Base-by-base conservation (phyloP, 2,797 vertebrate species). In the Sebastes hopkinsi region DNA sequence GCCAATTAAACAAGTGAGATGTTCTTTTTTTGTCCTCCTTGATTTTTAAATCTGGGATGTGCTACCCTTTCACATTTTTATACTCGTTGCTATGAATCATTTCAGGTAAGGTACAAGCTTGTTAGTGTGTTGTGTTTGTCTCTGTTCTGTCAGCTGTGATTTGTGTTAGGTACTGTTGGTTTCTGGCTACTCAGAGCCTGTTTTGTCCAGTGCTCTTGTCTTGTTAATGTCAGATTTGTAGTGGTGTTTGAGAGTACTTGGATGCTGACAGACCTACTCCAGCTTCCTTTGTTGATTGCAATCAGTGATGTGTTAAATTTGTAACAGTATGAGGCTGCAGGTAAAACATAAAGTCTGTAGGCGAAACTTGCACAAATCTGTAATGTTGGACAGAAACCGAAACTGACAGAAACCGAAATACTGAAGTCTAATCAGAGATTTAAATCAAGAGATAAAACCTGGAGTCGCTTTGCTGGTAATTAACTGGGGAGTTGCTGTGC, bases 391-490 rank as follows among this genome's bases (percentile, higher is more conserved):
- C 29, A n/a, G 50, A 52, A n/a, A 50, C 46, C 4, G 10, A 54
- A 52, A n/a, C 50, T 20, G 50, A 52, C 8, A 30, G 14, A 75
- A 56, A 55, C 66, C 3, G 16, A 30, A 77, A 59, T 1, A 18
- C 23, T 22, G 30, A 61, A 30, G 54, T 76, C 20, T 76, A 74
- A 84, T 85, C 80, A 61, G 72, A 70, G 54, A 67, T 75, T 69
- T 54, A 7, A n/a, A 80, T 85, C 67, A 75, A 13, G 61, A 82
- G 76, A 80, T 79, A 66, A 83, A 77, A 50, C 22, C 27, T 23
- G 18, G 55, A 30, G 46, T 22, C 22, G 29, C 62, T 68, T 23
- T 34, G 9, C n/a, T 20, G 62, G 60, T 81, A 75, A 79, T 82
- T 78, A 78, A 80, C 23, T 38, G 25, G 4, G 22, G 60, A 72